Evolutionary conservation across 2,113 vertebrate species (phyloP), one percentile per base, ranked within the genome.

Genomic region (Elanus axillaris): DNA sequence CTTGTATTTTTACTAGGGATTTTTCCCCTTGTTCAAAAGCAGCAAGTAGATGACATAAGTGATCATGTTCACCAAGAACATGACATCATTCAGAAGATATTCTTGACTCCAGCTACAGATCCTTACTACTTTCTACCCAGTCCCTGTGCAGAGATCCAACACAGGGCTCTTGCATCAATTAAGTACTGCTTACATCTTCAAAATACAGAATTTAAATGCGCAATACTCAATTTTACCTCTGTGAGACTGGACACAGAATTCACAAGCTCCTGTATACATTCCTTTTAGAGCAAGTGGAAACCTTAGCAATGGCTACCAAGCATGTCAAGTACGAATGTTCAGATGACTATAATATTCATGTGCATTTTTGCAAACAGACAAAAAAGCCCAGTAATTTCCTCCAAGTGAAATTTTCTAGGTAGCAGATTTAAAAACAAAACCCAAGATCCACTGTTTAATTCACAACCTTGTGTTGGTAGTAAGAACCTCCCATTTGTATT

Each of bases 81-180:
- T 92, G 80, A 94, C 80, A 91, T 89, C 62, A 85, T 91, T 83
- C 55, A 93, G 77, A 82, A 93, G 66, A 73, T 23, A 88, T 85
- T 90, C 64, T 64, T 90, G 55, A 81, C 22, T 82, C 26, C 42
- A 82, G 38, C 19, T 91, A 82, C n/a, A 69, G 38, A 45, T 18
- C 31, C 20, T 71, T 76, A 55, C 5, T 53, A 26, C 16, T 78
- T 29, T 59, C 62, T 58, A n/a, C 14, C 36, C 71, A 84, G 63
- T 27, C 53, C 58, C 36, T 31, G 4, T 27, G 26, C 71, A 67
- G 58, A 75, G 26, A 56, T 75, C 43, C 68, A 60, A 13, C 23
- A 43, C 11, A 62, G 40, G 45, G 26, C 9, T 87, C 43, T 50
- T 43, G 8, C 11, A 72, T 20, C 31, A 75, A 13, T 53, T 64